Evolutionary conservation across 1,140 invertebrate genomes (phyloP), one percentile per base, ranked within the genome.

Genomic region (Papilio helenus): DNA sequence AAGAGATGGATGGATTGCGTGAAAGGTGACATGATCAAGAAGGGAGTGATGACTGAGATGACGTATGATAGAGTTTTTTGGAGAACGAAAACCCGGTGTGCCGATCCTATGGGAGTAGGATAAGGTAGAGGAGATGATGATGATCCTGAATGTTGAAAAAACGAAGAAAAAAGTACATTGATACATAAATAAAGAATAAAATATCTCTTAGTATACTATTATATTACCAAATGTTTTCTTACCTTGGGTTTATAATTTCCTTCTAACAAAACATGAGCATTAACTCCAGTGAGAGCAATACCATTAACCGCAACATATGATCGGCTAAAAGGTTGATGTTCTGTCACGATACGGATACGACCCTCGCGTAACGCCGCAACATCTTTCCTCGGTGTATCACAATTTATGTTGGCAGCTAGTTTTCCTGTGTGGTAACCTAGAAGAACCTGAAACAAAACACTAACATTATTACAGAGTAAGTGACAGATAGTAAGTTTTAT

Each of bases 241-340:
- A 87, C 91, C 86, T 92, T 93, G n/a, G 87, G 86, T 61, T 88
- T 90, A 61, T 88, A 87, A 29, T 86, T 80, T 39, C 89, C 89
- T 26, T 87, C 58, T 9, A 93, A 61, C 12, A 93, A 73, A 14
- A 90, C 81, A 55, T 93, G 92, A 2, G 87, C 72, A 78, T 87
- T 89, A 18, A 86, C 79, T 2, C 92, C 90, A 44, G 82, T 87
- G 34, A 89, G 61, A 1, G 90, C 89, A 0, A 89, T 61, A 23
- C 81, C 79, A 72, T 92, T 91, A n/a, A 93, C 79, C 23, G 86
- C 92, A 10, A 80, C 79, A 78, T 87, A 92, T 0, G 80, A 42
- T 2, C 87, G 83, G 1, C 68, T 23, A 46, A 89, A 89, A 1
- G 29, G 51, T 10, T 79, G 20, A 74, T 90, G 83, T 0, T 92